phyloP scores from a whole-genome alignment of 2,797 vertebrate genomes.

The Peromyscus eremicus region DNA sequence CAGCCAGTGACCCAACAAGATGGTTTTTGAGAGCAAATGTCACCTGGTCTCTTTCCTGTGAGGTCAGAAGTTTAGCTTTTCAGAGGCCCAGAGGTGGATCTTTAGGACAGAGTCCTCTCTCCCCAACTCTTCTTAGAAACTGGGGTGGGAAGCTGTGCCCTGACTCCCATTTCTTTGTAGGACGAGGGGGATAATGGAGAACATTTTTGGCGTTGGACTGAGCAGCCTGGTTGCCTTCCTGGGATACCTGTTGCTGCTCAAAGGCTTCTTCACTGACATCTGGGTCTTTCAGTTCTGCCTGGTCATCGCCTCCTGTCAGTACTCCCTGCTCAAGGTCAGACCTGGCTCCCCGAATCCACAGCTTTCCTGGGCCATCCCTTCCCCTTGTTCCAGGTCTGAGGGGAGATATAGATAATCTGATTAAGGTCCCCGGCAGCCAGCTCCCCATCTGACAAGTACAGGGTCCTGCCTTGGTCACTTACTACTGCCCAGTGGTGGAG shows the following conservation, averaged over 20 bases:
- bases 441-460: too few relatives aligned
- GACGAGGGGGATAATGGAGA: constrained; percentile 93
- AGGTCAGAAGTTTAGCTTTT: background rate
- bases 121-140: background rate
- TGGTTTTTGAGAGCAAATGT: background rate
- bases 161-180: constrained; percentile 81
- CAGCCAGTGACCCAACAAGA: background rate
- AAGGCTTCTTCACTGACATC: constrained; percentile 96
- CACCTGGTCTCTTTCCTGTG: too few relatives aligned
- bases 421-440: background rate
- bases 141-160: background rate
- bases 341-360: background rate
- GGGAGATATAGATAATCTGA: background rate
- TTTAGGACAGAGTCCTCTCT: background rate
- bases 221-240: constrained; percentile 95
- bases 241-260: constrained; percentile 94
- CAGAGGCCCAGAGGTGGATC: background rate
- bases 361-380: too few relatives aligned
- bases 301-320: constrained; percentile 97
- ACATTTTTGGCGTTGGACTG: constrained; percentile 92
- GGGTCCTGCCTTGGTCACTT: background rate
- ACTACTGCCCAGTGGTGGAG: background rate
- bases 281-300: constrained; percentile 97
- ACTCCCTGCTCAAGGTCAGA: constrained; percentile 94
- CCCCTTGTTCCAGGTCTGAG: background rate